Evolutionary conservation across 2,888 invertebrate genomes (phyloP).

Genomic region (Tetragnatha montana): DNA sequence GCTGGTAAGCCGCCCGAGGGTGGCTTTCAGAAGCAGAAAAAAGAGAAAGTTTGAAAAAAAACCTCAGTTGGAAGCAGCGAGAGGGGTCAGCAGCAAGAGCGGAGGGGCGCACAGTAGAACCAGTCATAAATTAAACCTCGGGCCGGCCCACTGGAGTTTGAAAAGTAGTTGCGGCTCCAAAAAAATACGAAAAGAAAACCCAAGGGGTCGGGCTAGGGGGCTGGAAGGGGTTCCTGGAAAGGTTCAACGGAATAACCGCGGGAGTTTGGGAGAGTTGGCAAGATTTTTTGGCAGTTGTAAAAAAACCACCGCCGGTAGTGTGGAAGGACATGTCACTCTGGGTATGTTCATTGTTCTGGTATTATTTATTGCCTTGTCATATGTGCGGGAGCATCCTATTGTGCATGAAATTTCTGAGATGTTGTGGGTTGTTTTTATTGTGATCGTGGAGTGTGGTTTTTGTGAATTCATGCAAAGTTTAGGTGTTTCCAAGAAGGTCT

Average conservation of each 20-base stretch:
- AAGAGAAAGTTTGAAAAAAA: background rate
- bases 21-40: constrained; percentile 22
- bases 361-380: background rate
- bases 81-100: constrained; percentile 38
- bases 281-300: constrained; percentile 1
- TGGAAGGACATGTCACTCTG: background rate
- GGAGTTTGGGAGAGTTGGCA: background rate
- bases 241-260: background rate
- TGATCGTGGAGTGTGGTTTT: no score
- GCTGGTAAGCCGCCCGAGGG: constrained; percentile 47
- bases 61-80: constrained; percentile 2
- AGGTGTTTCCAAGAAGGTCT: no score
- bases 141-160: constrained; percentile 13
- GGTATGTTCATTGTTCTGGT: background rate
- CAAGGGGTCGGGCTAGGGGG: background rate
- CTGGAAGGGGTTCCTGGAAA: constrained; percentile 34
- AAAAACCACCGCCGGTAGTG: background rate
- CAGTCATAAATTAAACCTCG: constrained; percentile 58
- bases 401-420: background rate
- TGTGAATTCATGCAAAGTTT: no score
- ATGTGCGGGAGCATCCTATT: background rate
- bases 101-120: constrained; percentile 20
- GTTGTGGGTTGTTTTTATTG: no score
- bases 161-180: background rate
- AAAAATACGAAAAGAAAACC: constrained; percentile 29